Evolutionary conservation across 2,888 invertebrate genomes (phyloP).

Genomic region (Sinhomidia bicolor): DNA sequence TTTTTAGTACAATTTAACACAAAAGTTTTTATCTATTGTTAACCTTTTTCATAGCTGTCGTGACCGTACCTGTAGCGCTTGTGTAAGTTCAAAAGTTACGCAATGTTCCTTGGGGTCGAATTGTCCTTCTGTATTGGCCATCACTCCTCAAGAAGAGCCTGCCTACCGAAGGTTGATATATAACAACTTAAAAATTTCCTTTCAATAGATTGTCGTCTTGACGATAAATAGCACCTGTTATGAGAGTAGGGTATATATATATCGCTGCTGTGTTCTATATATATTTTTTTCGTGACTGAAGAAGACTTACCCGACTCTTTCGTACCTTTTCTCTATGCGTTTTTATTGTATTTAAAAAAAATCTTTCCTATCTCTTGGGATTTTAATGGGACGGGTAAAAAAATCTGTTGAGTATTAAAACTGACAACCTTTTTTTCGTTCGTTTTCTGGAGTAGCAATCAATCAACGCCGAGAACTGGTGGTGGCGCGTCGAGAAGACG

Average conservation of each 20-base stretch:
- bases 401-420: no score
- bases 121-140: conserved; percentile 81
- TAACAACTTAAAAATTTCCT: conserved; percentile 70
- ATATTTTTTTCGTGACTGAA: not conserved
- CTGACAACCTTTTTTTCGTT: no score
- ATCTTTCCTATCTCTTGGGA: no score
- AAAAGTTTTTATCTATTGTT: conserved; percentile 63
- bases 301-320: conserved; percentile 28
- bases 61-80: conserved; percentile 81
- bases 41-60: conserved; percentile 80
- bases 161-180: conserved; percentile 80
- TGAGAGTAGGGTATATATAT: conserved; percentile 37
- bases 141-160: conserved; percentile 80
- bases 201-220: conserved; percentile 30
- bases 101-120: conserved; percentile 80
- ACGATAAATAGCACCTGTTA: conserved; percentile 20
- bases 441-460: conserved; percentile 53
- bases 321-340: not conserved
- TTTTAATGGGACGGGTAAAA: no score
- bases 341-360: no score
- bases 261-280: not conserved
- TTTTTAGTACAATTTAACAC: conserved; percentile 48
- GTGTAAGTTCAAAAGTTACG: conserved; percentile 80
- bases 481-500: conserved; percentile 76
- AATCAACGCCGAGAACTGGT: conserved; percentile 79